Base-by-base conservation (phyloP, 2,888 invertebrate species). In the Nomada hirtipes region DNA sequence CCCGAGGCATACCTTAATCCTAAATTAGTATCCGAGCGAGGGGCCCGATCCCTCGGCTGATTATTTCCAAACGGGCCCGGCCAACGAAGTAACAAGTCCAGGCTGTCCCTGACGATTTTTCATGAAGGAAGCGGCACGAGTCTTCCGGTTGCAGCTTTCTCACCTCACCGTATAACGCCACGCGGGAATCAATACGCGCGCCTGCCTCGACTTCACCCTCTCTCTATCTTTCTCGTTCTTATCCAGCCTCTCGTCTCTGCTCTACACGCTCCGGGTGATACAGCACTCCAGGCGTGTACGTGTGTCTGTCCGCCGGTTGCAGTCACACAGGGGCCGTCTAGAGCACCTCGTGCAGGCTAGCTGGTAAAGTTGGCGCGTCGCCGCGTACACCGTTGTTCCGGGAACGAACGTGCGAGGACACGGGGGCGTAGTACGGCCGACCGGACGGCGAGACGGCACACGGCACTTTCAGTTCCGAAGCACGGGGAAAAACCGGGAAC, bases 171-270 rank as follows among this genome's bases (percentile, higher is more conserved):
- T 88, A 89, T 82, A 88, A 88, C 88, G 88, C 89, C 89, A 89
- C 89, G 89, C 88, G 88, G 88, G 88, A 88, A 88, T 88, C 88
- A 88, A 89, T 87, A 88, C 86, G 85, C 84, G 84, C 85, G 86
- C 87, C 83, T 82, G 86, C 88, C 86, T 83, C 76, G 86, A 85
- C 85, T 72, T 75, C 77, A 78, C 67, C 82, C 84, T 78, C 84
- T 73, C 85, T 82, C 86, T 69, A 55, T 23, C 68, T 50, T 79
- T 67, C 61, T 26, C 70, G 20, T 69, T 26, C 63, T 60, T 76
- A 70, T 55, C 52, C 76, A 52, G 55, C 36, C 72, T 60, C 60
- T 59, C 61, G 18, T 60, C 44, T 44, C 20, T 50, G 26, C 59
- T 63, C 75, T 64, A 60, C 11, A 4, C 26, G 20, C 57, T 57